Base-by-base conservation (phyloP, 2,888 invertebrate genomes). In the Leptogaster cylindrica region DNA sequence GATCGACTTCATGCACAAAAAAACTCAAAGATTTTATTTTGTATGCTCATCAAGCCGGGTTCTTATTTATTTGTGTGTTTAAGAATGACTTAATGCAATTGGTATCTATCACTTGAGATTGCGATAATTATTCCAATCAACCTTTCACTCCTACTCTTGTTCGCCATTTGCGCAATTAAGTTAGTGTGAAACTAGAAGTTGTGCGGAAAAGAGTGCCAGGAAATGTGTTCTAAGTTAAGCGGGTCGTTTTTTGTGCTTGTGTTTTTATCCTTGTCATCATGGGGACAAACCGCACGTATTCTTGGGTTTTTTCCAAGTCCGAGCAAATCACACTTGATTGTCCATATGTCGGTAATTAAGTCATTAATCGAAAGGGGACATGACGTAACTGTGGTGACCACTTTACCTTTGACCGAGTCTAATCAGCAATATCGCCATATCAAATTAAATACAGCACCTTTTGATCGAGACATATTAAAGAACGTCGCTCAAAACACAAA, bases 311-410 rank as follows among this genome's bases (percentile, higher is more conserved):
- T 44, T 12, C 44, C 44, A 12, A 44, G 44, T 6, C 16, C 20
- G 44, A 44, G 44, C 44, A 44, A 44, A 4, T 80, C 80, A 10
- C 80, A 80, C 73, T 63, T 79, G 16, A 78, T 81, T 14, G 75
- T 80, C 1, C 76, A 79, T 33, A 77, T 78, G 77, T 74, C 80
- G 0, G 58, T 76, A 2, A 74, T 74, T 55, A 76, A 75, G 67
- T 71, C 74, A 0, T 68, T 81, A 58, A 76, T 77, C 1, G 78
- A 79, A 69, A 68, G 72, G 28, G 80, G 80, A 0, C 81, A 80
- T 68, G 76, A 81, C 71, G 74, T 80, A 1, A 80, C 79, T 0
- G 77, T 79, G 3, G 75, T 80, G 0, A 75, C 75, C 0, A 50
- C 50, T 14, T 1, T 50, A 8, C 70, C 75, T 12, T 74, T 79